Evolutionary conservation across 2,888 invertebrate species (phyloP).

Genomic region (Hypolimnas misippus): DNA sequence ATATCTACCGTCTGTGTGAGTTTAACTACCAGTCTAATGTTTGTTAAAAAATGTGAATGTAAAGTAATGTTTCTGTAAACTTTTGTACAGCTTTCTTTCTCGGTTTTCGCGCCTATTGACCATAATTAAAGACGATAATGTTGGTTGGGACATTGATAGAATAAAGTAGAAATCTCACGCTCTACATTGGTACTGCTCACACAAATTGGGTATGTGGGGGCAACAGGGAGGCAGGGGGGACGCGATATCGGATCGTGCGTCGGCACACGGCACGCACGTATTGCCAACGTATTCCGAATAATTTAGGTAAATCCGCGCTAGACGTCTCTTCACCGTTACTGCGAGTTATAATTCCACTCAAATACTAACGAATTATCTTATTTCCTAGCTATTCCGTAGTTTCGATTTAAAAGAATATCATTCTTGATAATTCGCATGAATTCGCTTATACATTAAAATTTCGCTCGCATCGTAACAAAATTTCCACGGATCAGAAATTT

Average conservation of each 20-base stretch:
- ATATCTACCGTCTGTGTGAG: slow-evolving; percentile 38
- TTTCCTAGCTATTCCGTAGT: slow-evolving; percentile 67
- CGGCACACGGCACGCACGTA: slow-evolving; percentile 57
- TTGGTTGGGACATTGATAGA: slow-evolving; percentile 13
- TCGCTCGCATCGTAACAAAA: slow-evolving; percentile 51
- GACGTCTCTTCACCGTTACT: slow-evolving; percentile 73
- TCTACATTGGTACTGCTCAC: slow-evolving; percentile 43
- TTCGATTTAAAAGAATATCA: slow-evolving; percentile 50
- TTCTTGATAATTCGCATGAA: slow-evolving; percentile 35
- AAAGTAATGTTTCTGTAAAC: neutral
- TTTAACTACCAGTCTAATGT: neutral
- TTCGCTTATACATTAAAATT: slow-evolving; percentile 53
- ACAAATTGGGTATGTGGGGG: slow-evolving; percentile 34
- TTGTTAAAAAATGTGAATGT: neutral
- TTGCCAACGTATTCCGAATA: slow-evolving; percentile 72
- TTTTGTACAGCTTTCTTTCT: neutral
- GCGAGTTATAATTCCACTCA: slow-evolving; percentile 66
- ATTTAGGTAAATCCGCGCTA: slow-evolving; percentile 76
- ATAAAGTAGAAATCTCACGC: slow-evolving; percentile 46
- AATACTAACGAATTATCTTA: slow-evolving; percentile 70
- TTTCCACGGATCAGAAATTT: slow-evolving; percentile 51
- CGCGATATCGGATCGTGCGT: slow-evolving; percentile 54
- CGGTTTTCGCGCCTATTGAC: neutral
- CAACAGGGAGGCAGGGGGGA: slow-evolving; percentile 22
- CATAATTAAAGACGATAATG: slow-evolving; percentile 1